Conservation (phyloP, 2,888 invertebrate genomes). For the Reticulitermes lucifugus region DNA sequence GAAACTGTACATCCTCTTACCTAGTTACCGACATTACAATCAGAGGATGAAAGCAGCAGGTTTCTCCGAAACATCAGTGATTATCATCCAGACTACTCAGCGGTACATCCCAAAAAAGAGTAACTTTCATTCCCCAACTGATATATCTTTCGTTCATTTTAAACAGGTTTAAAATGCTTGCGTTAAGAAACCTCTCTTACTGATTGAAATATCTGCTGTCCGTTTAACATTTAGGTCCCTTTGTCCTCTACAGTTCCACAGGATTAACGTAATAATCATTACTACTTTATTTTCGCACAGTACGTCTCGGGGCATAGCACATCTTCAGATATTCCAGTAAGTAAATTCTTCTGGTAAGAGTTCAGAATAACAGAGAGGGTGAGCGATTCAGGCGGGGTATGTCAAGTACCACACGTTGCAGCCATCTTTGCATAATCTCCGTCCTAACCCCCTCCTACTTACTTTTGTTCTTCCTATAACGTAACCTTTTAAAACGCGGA, state of each 20-base stretch:
- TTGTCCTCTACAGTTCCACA: not conserved
- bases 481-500: conserved; percentile 42
- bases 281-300: not conserved
- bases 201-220: too few species aligned
- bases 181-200: too few species aligned
- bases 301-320: not conserved
- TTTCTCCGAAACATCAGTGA: too few species aligned
- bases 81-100: too few species aligned
- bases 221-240: too few species aligned
- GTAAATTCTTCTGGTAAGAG: conserved; percentile 12
- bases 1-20: too few species aligned
- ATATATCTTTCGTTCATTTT: too few species aligned
- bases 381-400: not conserved
- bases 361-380: not conserved
- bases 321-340: not conserved
- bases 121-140: too few species aligned
- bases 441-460: not conserved
- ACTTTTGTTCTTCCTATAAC: conserved; percentile 40
- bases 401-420: conserved; percentile 32
- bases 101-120: too few species aligned
- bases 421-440: conserved; percentile 41
- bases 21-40: too few species aligned
- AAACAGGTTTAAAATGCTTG: too few species aligned
- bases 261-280: not conserved
- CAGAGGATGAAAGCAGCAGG: too few species aligned